phyloP scores from a whole-genome alignment of 2,888 invertebrate genomes.

The Lagria hirta region DNA sequence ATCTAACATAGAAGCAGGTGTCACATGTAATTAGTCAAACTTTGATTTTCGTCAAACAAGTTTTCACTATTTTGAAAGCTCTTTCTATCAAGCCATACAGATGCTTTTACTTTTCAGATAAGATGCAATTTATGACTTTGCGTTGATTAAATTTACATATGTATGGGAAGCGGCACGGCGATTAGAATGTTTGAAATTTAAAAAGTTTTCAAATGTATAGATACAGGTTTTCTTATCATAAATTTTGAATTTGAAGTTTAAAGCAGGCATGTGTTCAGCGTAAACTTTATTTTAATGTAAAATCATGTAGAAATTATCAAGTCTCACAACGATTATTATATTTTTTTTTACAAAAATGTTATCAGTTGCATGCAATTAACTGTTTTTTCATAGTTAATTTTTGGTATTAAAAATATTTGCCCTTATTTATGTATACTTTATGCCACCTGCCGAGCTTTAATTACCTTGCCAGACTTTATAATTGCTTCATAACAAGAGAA shows the following conservation, averaged over 20 bases:
- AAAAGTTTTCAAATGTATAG: too few relatives aligned
- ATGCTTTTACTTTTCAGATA: constrained; percentile 16
- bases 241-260: too few relatives aligned
- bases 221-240: too few relatives aligned
- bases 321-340: too few relatives aligned
- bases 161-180: constrained; percentile 14
- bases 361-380: too few relatives aligned
- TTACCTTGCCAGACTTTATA: constrained; percentile 26
- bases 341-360: too few relatives aligned
- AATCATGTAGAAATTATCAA: too few relatives aligned
- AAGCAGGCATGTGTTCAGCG: too few relatives aligned
- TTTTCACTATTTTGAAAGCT: constrained; percentile 17
- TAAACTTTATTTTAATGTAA: too few relatives aligned
- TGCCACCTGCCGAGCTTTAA: constrained; percentile 24
- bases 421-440: constrained; percentile 26
- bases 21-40: constrained; percentile 11
- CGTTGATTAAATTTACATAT: constrained; percentile 15
- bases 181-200: too few relatives aligned
- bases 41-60: constrained; percentile 14
- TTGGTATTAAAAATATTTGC: constrained; percentile 27
- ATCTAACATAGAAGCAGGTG: constrained; percentile 11
- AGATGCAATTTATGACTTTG: constrained; percentile 17
- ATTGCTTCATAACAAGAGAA: constrained; percentile 33
- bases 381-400: too few relatives aligned
- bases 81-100: constrained; percentile 9